Evolutionary conservation across 2,797 vertebrate genomes (phyloP).

Genomic region (Chelon labrosus): DNA sequence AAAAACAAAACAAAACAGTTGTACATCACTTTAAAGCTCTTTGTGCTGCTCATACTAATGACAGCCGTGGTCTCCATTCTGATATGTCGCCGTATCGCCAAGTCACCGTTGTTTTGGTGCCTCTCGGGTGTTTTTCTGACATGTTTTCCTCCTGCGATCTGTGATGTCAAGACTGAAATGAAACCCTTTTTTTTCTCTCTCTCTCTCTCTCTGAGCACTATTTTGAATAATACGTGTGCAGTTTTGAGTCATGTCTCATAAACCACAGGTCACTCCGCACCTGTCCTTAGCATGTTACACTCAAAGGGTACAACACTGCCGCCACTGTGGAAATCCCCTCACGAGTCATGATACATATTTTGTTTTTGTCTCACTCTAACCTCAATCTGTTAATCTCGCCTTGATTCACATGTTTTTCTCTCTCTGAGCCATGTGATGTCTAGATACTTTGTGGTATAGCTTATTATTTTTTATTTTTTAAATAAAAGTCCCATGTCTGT

Average conservation of each 20-base stretch:
- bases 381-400: conserved; percentile 23
- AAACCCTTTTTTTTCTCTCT: background rate
- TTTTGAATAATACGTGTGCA: conserved; percentile 27
- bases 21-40: background rate
- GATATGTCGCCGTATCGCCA: background rate
- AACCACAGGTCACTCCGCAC: conserved; percentile 57
- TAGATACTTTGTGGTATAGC: conserved; percentile 7
- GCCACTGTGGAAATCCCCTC: conserved; percentile 69
- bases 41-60: background rate
- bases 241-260: conserved; percentile 50
- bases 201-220: conserved; percentile 7
- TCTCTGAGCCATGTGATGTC: conserved; percentile 17
- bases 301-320: conserved; percentile 22
- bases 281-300: conserved; percentile 49
- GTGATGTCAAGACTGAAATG: background rate
- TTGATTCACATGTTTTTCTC: conserved; percentile 50
- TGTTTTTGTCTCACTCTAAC: conserved; percentile 64
- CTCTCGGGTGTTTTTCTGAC: background rate
- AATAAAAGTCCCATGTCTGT: conserved; percentile 3
- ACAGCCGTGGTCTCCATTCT: conserved; percentile 1
- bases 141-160: background rate
- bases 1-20: background rate
- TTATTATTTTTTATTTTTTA: background rate
- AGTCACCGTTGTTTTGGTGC: conserved; percentile 13
- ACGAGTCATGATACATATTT: conserved; percentile 49